Conservation (phyloP, 2,797 vertebrate genomes). For the Rhodeus uyekii region DNA sequence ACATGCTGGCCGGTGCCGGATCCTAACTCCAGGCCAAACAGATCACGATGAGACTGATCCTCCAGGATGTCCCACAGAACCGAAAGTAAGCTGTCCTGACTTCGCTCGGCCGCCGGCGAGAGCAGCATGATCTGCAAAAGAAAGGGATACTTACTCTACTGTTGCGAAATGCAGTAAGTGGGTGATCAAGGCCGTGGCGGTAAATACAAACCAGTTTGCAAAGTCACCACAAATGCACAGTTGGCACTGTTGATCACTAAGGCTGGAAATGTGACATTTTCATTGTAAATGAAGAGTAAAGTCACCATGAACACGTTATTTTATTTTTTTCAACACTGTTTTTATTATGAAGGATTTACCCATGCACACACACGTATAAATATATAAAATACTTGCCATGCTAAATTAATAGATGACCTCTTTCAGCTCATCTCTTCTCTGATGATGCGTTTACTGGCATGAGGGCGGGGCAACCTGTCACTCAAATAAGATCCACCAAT, state of each 20-base stretch:
- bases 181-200: neutral
- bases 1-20: constrained; percentile 79
- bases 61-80: constrained; percentile 71
- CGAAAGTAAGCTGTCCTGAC: constrained; percentile 70
- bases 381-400: no score
- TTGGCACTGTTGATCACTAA: neutral
- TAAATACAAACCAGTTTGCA: neutral
- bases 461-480: neutral
- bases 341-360: neutral
- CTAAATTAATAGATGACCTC: no score
- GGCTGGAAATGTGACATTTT: no score
- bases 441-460: neutral
- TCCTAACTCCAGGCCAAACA: constrained; percentile 74
- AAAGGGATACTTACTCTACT: neutral
- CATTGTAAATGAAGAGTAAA: neutral
- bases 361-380: no score
- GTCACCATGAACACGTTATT: neutral
- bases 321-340: neutral
- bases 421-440: no score
- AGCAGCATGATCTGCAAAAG: constrained; percentile 70
- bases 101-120: constrained; percentile 76
- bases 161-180: neutral
- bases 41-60: constrained; percentile 67
- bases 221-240: neutral
- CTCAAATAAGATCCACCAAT: neutral